Base-by-base conservation (phyloP, 2,113 vertebrate species). In the Malurus elegans region DNA sequence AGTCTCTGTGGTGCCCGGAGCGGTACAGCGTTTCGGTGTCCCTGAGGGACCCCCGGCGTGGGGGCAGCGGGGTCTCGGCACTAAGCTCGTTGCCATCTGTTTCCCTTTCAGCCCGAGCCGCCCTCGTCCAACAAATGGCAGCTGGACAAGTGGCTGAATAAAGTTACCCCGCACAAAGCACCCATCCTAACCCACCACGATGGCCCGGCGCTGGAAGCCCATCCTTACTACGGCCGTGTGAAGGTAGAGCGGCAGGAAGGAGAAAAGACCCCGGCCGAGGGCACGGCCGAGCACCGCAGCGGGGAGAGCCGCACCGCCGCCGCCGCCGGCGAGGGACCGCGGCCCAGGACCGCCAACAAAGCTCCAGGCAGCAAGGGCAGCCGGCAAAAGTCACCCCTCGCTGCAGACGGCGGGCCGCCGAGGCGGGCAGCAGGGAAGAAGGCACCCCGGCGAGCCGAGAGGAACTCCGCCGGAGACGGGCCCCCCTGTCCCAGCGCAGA, bases 111-210 rank as follows among this genome's bases (percentile, higher is more conserved):
- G 99, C 97, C 97, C 0, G 98, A 98, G 83, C 98, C 97, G 3
- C 97, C 98, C 6, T 98, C 98, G 12, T 98, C 98, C 58, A 98
- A 99, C 97, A 99, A 99, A 96, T 99, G 99, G 99, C 99, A 99
- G 96, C 97, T 99, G 97, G 98, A 99, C 97, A 99, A 99, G 98
- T 99, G 99, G 99, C 97, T 99, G 69, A 99, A 99, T 94, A 99
- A 99, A 88, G 98, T 99, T n/a, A 98, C 98, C 57, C 96, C 98
- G 2, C 98, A 97, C 90, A 99, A 98, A 96, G 98, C 98, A 6
- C 96, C 97, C 67, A 97, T 97, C 87, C 95, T 98, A 91, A 98
- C 98, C 91, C 98, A 98, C 57, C 98, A 98, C 79, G 97, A 97
- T 8, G 90, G 93, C 83, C 92, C 97, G 0, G 95, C 94, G 10